phyloP scores from a whole-genome alignment of 2,797 vertebrate species.

The Sarcophilus harrisii region DNA sequence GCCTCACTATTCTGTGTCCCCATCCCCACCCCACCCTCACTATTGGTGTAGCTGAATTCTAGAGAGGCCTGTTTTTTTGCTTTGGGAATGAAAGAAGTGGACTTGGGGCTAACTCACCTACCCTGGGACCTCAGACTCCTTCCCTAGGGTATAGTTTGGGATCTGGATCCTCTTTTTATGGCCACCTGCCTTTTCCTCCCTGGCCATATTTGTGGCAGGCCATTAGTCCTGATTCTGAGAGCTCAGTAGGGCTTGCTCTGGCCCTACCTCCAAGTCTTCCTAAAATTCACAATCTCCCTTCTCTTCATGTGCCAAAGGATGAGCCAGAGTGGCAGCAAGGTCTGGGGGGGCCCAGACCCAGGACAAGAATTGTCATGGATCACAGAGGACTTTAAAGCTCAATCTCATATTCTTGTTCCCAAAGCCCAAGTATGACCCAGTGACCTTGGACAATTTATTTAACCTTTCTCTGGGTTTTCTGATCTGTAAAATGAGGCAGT shows the following conservation, averaged over 20 bases:
- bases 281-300: slow-evolving; percentile 27
- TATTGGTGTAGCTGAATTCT: not conserved
- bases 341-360: not conserved
- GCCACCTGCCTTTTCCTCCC: slow-evolving; percentile 53
- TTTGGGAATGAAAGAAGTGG: not conserved
- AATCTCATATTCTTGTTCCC: not conserved
- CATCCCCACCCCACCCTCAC: not conserved
- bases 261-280: slow-evolving; percentile 49
- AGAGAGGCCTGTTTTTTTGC: not conserved
- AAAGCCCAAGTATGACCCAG: not conserved
- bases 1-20: not conserved
- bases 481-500: not conserved
- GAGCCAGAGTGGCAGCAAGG: slow-evolving; percentile 32
- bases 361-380: not conserved
- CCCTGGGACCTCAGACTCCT: not conserved
- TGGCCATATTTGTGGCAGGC: not conserved
- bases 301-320: slow-evolving; percentile 37
- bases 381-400: not conserved
- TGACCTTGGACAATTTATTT: not conserved
- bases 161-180: not conserved
- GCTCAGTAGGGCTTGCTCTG: not conserved
- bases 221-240: not conserved
- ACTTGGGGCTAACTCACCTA: not conserved
- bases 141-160: not conserved
- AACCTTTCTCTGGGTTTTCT: not conserved